phyloP scores from a whole-genome alignment of 2,113 vertebrate genomes.

The Nematolebias whitei region DNA sequence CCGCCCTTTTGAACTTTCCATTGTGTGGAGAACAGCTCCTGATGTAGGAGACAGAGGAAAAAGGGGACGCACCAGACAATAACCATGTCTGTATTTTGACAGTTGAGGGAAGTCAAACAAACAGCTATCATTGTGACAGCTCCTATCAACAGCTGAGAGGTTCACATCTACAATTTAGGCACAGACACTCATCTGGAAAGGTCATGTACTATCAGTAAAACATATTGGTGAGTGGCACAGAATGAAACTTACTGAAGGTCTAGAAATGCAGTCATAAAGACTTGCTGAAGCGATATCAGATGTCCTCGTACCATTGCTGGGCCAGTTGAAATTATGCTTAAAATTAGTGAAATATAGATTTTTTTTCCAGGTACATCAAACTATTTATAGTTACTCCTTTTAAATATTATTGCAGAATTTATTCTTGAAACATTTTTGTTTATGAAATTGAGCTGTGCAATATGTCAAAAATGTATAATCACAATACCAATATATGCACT shows the following conservation, averaged over 20 bases:
- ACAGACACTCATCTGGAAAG: conserved; percentile 22
- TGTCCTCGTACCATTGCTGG: background rate
- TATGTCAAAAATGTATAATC: no score
- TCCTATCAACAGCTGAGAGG: conserved; percentile 41
- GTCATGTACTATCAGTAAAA: conserved; percentile 22
- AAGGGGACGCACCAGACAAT: conserved; percentile 57
- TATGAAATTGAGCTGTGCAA: background rate
- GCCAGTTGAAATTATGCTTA: background rate
- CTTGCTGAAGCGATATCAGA: background rate
- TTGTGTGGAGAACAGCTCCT: conserved; percentile 45
- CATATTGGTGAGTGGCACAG: background rate
- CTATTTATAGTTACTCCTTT: no score
- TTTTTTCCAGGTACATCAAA: background rate
- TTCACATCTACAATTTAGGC: conserved; percentile 42
- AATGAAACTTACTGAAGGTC: background rate
- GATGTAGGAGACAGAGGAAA: conserved; percentile 40
- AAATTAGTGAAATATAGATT: background rate
- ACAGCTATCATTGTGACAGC: conserved; percentile 34
- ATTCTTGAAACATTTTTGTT: background rate
- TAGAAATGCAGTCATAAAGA: background rate
- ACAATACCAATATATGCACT: no score
- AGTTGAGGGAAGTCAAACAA: conserved; percentile 29
- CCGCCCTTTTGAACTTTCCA: conserved; percentile 67
- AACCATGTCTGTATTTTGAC: conserved; percentile 51
- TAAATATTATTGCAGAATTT: no score